Evolutionary conservation across 1,140 invertebrate genomes (phyloP).

Genomic region (Procambarus clarkii): DNA sequence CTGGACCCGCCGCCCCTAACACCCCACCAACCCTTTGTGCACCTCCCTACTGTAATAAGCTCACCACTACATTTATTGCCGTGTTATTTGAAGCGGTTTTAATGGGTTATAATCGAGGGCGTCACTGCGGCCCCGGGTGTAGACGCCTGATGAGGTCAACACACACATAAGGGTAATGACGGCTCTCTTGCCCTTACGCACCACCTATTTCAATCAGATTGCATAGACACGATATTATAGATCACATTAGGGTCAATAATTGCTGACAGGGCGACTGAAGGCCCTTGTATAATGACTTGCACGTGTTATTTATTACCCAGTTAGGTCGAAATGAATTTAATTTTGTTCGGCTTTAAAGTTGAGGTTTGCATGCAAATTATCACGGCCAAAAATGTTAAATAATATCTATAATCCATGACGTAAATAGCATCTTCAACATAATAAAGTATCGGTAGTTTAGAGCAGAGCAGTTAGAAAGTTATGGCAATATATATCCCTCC

Average conservation of each 20-base stretch:
- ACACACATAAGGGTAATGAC: neutral
- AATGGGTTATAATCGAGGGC: slow-evolving; percentile 16
- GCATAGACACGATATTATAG: neutral
- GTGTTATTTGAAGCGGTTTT: slow-evolving; percentile 33
- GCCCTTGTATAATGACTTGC: neutral
- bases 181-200: neutral
- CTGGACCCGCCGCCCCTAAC: slow-evolving; percentile 1
- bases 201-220: neutral
- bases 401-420: neutral
- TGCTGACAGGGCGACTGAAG: neutral
- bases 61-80: slow-evolving; percentile 32
- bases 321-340: neutral
- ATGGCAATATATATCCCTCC: neutral
- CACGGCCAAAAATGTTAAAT: neutral
- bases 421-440: neutral
- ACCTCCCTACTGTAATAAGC: slow-evolving; percentile 25
- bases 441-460: neutral
- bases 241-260: slow-evolving; percentile 18
- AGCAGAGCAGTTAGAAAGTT: neutral
- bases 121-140: neutral
- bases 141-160: neutral
- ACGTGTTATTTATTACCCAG: neutral
- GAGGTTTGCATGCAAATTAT: slow-evolving; percentile 8
- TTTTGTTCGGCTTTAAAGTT: neutral
- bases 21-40: neutral